phyloP scores from a whole-genome alignment of 2,797 vertebrate genomes.

The Prunella strophiata region DNA sequence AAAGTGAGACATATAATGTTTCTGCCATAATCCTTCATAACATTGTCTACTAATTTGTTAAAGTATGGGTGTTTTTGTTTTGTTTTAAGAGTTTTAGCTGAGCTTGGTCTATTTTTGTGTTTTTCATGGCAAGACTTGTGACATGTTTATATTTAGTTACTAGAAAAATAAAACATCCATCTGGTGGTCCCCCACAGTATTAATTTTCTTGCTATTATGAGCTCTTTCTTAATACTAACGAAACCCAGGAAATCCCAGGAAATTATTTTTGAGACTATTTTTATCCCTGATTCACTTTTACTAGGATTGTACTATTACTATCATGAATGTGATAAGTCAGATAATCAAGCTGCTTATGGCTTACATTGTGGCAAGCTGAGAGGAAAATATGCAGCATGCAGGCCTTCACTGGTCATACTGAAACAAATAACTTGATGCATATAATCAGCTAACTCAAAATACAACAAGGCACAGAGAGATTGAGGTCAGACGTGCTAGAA shows the following conservation, averaged over 20 bases:
- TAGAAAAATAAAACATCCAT: conserved; percentile 65
- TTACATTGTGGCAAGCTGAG: conserved; percentile 42
- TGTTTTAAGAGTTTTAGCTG: conserved; percentile 50
- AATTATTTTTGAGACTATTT: conserved; percentile 65
- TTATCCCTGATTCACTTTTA: conserved; percentile 63
- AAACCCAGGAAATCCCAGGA: conserved; percentile 72
- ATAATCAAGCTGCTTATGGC: conserved; percentile 58
- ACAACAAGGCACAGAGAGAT: neutral
- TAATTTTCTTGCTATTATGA: conserved; percentile 69
- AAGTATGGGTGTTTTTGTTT: neutral
- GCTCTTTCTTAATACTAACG: conserved; percentile 63
- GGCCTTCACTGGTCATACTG: neutral
- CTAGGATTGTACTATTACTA: conserved; percentile 25
- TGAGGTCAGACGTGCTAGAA: conserved; percentile 41
- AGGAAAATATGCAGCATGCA: conserved; percentile 4
- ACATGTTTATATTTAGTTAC: conserved; percentile 63
- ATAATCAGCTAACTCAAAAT: conserved; percentile 58
- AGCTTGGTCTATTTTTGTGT: conserved; percentile 48
- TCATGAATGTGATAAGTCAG: neutral
- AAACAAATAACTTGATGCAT: neutral
- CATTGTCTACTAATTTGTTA: neutral
- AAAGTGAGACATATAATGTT: neutral
- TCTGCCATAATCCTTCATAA: conserved; percentile 15
- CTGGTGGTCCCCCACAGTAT: conserved; percentile 45
- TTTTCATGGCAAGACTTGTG: conserved; percentile 2